Percentiles rank a stretch among this genome's conserved stretches.
These are phyloP conservation scores for Periophthalmodon schlosseri DNA, from an alignment of 2,113 vertebrate genomes.

Conservation along the genomic window DNA sequence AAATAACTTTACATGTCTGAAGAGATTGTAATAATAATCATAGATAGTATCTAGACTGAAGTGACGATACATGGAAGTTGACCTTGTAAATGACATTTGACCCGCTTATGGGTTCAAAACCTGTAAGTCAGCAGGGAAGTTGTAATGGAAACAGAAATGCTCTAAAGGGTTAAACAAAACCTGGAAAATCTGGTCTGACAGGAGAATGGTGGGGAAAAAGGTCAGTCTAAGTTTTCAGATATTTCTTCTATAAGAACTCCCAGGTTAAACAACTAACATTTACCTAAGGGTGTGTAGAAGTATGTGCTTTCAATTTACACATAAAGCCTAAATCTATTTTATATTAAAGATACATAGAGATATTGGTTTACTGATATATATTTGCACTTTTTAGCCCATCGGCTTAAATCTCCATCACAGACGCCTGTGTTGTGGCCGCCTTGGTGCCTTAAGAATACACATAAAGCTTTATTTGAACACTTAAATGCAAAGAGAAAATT, in stretches of 20 bases:
- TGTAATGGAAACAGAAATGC: conserved; percentile 10
- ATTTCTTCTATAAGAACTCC: background rate
- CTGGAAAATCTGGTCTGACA: conserved; percentile 35
- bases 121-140: background rate
- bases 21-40: background rate
- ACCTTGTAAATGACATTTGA: background rate
- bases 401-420: too few species aligned
- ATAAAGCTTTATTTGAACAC: too few species aligned
- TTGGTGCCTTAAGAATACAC: too few species aligned
- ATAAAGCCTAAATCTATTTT: too few species aligned
- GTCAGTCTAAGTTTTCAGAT: background rate
- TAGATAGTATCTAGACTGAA: background rate
- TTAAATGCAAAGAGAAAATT: too few species aligned
- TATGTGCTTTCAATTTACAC: background rate
- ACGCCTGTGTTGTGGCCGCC: too few species aligned
- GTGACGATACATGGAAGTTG: background rate
- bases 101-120: background rate
- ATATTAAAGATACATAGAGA: too few species aligned
- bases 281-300: background rate
- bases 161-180: background rate
- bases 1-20: too few species aligned
- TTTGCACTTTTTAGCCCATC: too few species aligned
- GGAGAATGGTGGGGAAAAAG: background rate
- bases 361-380: too few species aligned
- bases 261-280: background rate